Evolutionary conservation across 2,797 vertebrate species (phyloP).

Genomic region (Pristis pectinata): DNA sequence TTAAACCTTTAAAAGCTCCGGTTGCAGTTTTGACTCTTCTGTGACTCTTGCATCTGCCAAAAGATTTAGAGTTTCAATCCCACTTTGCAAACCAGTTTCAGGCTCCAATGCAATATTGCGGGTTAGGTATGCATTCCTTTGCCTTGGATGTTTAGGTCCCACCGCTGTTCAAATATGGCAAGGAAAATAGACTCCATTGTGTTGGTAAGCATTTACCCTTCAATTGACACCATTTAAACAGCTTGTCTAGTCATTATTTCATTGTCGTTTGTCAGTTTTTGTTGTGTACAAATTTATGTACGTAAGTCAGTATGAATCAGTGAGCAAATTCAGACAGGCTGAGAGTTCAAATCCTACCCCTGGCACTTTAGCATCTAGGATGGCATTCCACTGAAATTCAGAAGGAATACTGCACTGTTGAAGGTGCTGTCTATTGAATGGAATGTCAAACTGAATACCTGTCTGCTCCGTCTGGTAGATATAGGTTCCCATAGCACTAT

Average conservation of each 20-base stretch:
- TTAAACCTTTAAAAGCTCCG: neutral
- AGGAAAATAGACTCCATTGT: neutral
- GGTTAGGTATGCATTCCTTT: neutral
- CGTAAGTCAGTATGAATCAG: neutral
- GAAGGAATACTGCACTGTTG: no score
- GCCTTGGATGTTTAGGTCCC: no score
- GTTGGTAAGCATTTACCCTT: neutral
- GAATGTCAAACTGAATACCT: no score
- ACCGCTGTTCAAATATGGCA: neutral
- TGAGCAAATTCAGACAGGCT: no score
- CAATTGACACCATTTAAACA: neutral
- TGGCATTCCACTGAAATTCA: no score
- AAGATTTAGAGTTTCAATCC: neutral
- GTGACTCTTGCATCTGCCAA: neutral
- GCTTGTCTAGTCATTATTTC: neutral
- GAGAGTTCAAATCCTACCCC: no score
- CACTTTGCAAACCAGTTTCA: neutral
- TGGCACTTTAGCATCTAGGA: no score
- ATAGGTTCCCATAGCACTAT: no score
- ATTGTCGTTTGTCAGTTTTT: no score
- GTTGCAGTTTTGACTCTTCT: neutral
- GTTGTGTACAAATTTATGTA: neutral
- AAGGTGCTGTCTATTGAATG: no score
- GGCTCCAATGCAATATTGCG: neutral
- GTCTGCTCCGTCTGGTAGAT: no score